Conservation (phyloP, 2,888 invertebrate genomes). For the Erpobdella octoculata region DNA sequence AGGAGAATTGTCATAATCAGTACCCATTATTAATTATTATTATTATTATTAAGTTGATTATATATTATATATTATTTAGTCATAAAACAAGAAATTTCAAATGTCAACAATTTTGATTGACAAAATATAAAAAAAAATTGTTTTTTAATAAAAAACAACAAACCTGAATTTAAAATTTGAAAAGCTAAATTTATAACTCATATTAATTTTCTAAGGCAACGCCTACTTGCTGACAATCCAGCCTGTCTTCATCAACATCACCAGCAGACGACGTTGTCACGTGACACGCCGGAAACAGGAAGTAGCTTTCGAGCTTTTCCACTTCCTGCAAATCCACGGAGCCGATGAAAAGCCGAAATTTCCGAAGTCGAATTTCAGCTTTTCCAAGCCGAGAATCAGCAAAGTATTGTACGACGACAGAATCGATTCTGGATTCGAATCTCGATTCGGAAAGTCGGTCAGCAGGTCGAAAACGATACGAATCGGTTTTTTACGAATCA, state of each 20-base stretch:
- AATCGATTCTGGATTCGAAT: not conserved
- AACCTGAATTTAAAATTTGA: no score
- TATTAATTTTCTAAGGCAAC: conserved; percentile 42
- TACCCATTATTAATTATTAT: no score
- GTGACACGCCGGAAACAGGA: conserved; percentile 31
- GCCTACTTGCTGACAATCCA: conserved; percentile 45
- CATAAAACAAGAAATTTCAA: no score
- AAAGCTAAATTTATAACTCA: no score
- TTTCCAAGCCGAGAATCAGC: not conserved
- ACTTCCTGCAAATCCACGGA: conserved; percentile 33
- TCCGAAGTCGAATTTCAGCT: conserved; percentile 8
- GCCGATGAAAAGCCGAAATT: conserved; percentile 33
- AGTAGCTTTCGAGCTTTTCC: conserved; percentile 37
- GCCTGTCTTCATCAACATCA: conserved; percentile 44
- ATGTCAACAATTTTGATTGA: no score
- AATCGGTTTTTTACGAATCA: not conserved
- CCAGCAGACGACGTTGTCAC: conserved; percentile 37
- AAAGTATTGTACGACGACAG: not conserved
- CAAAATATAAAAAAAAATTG: no score
- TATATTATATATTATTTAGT: no score
- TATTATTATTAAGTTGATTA: no score
- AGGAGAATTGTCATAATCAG: no score
- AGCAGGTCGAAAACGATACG: not conserved
- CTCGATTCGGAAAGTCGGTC: not conserved
- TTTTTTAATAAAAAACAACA: no score